Conservation (phyloP, 2,113 vertebrate genomes). For the Rhinopomastus cyanomelas region DNA sequence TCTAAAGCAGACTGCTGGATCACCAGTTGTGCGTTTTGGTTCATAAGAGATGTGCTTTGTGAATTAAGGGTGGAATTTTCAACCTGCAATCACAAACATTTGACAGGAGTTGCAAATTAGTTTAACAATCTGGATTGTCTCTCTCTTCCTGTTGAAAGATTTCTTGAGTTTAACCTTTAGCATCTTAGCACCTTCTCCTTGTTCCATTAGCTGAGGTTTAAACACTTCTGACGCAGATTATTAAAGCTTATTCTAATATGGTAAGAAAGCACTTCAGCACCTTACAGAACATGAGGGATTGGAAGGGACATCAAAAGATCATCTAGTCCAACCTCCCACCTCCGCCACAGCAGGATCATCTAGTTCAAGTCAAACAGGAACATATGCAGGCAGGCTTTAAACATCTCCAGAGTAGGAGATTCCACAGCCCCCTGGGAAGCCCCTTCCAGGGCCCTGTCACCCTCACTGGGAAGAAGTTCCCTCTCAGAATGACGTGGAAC, state of each 20-base stretch:
- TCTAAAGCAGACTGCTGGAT: constrained; percentile 90
- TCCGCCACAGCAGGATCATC: too few relatives aligned
- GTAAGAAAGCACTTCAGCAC: not conserved
- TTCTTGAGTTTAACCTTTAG: not conserved
- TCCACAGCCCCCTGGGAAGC: too few relatives aligned
- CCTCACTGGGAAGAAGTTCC: too few relatives aligned
- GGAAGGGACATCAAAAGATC: too few relatives aligned
- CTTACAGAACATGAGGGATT: too few relatives aligned
- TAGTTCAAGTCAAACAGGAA: too few relatives aligned
- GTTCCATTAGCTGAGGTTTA: not conserved
- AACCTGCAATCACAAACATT: constrained; percentile 76
- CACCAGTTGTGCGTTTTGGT: constrained; percentile 92
- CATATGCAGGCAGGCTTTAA: too few relatives aligned
- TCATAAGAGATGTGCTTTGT: constrained; percentile 89
- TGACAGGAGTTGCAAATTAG: not conserved
- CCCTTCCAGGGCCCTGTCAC: too few relatives aligned
- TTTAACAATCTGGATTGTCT: too few relatives aligned
- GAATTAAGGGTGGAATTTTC: constrained; percentile 95
- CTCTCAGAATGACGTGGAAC: too few relatives aligned
- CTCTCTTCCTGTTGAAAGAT: not conserved
- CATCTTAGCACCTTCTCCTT: not conserved
- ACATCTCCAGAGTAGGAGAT: too few relatives aligned
- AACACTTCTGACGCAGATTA: not conserved
- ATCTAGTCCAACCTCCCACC: too few relatives aligned
- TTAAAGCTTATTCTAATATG: not conserved